phyloP scores from a whole-genome alignment of 2,888 invertebrate species.

The Zeuzera pyrina region DNA sequence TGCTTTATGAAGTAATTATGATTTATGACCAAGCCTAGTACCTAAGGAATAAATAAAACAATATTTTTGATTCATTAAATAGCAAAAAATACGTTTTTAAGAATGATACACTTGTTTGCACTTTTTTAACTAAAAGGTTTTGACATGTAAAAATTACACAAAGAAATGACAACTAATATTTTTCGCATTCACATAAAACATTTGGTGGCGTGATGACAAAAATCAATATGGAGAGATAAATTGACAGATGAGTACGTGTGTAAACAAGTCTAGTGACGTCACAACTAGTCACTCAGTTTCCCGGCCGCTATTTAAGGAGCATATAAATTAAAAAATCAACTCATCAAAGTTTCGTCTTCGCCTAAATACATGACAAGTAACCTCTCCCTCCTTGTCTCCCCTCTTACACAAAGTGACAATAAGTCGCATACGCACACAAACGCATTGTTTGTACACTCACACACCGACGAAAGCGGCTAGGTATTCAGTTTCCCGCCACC shows the following conservation, averaged over 20 bases:
- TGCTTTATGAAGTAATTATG: too few relatives aligned
- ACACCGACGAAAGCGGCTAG: slow-evolving; percentile 53
- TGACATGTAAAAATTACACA: too few relatives aligned
- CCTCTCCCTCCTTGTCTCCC: slow-evolving; percentile 62
- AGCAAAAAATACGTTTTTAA: too few relatives aligned
- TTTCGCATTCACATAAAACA: slow-evolving; percentile 40
- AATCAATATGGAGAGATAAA: slow-evolving; percentile 51
- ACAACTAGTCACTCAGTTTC: slow-evolving; percentile 26
- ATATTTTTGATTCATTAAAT: too few relatives aligned
- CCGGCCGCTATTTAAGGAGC: slow-evolving; percentile 35
- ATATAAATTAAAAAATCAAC: slow-evolving; percentile 65
- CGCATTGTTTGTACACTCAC: slow-evolving; percentile 59
- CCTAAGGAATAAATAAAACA: too few relatives aligned
- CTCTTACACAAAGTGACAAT: slow-evolving; percentile 68
- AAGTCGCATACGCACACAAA: slow-evolving; percentile 55
- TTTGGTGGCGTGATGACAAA: slow-evolving; percentile 49
- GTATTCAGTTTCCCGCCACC: slow-evolving; percentile 73
- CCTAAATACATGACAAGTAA: slow-evolving; percentile 71
- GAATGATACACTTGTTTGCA: too few relatives aligned
- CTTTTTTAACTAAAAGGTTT: too few relatives aligned
- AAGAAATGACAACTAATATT: too few relatives aligned
- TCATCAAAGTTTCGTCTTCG: slow-evolving; percentile 64
- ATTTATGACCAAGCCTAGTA: too few relatives aligned
- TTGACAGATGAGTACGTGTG: slow-evolving; percentile 33
- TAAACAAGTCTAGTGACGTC: slow-evolving; percentile 29